Evolutionary conservation across 1,140 invertebrate species (phyloP).

Genomic region (Vanessa tameamea): DNA sequence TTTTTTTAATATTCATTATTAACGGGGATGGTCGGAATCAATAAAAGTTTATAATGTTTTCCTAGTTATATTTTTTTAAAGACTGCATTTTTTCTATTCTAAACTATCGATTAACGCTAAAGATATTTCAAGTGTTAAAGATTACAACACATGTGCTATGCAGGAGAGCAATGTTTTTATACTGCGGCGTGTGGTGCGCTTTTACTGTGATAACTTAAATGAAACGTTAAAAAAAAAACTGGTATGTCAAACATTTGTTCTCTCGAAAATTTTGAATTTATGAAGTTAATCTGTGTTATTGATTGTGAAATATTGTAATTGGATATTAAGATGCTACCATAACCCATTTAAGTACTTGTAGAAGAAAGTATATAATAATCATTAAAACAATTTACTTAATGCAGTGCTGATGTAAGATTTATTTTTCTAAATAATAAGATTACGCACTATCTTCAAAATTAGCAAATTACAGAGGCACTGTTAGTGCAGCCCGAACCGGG

Average conservation of each 20-base stretch:
- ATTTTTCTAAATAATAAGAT: constrained; percentile 18
- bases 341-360: background rate
- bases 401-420: background rate
- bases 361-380: background rate
- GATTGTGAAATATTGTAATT: too few species aligned
- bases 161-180: constrained; percentile 16
- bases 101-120: constrained; percentile 2
- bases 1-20: too few species aligned
- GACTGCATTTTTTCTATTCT: background rate
- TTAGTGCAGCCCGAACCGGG: constrained; percentile 62
- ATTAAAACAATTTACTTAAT: background rate
- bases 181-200: constrained; percentile 17
- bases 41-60: too few species aligned
- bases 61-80: too few species aligned
- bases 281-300: too few species aligned
- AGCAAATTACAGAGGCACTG: constrained; percentile 25
- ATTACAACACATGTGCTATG: constrained; percentile 19
- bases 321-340: background rate
- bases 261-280: too few species aligned
- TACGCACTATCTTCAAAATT: constrained; percentile 33
- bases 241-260: too few species aligned
- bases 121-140: constrained; percentile 14
- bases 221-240: too few species aligned
- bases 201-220: background rate
- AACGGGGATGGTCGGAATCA: too few species aligned